Evolutionary conservation across 2,888 invertebrate genomes (phyloP), one percentile per base, ranked within the genome.

Genomic region (Ichneumon xanthorius): DNA sequence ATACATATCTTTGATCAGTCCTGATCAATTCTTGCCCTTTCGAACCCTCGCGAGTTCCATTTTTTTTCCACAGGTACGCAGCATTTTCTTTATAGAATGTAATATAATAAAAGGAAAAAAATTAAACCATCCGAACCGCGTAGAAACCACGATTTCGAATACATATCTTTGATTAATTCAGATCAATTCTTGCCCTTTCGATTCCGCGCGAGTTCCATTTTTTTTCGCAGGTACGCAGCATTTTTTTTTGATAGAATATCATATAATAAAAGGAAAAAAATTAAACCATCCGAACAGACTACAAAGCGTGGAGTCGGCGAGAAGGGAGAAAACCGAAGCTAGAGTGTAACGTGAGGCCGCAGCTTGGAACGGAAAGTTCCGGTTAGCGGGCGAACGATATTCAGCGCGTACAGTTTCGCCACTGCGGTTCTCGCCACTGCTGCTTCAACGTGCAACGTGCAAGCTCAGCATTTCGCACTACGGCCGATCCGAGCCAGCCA

Each of bases 401-500:
- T 88, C 90, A 80, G 72, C 86, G 82, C 80, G 80, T 78, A 70
- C 89, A 89, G 87, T 91, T 91, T 91, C 89, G 88, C 88, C 87
- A 75, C 63, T 78, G 81, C 75, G 90, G 85, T 89, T 88, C 58
- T 72, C 55, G 55, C 40, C 58, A 55, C 40, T 63, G 37, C 55
- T 87, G 90, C 88, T 88, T 88, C 88, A 88, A 85, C 84, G 86
- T 82, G 88, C 87, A 88, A 89, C 85, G 88, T 90, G 92, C 91
- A 84, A 87, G 81, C 88, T 91, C 92, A 92, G 92, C 92, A 84
- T 90, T 92, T 90, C 88, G 86, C 87, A 88, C 86, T 87, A 88
- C 88, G 87, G 87, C 87, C 87, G 84, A 87, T 85, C 82, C 83
- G 84, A 84, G 75, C 85, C 50, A 50, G 37, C 37, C 40, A 22